Evolutionary conservation across 2,888 invertebrate species (phyloP).

Genomic region (Hemaris fuciformis): DNA sequence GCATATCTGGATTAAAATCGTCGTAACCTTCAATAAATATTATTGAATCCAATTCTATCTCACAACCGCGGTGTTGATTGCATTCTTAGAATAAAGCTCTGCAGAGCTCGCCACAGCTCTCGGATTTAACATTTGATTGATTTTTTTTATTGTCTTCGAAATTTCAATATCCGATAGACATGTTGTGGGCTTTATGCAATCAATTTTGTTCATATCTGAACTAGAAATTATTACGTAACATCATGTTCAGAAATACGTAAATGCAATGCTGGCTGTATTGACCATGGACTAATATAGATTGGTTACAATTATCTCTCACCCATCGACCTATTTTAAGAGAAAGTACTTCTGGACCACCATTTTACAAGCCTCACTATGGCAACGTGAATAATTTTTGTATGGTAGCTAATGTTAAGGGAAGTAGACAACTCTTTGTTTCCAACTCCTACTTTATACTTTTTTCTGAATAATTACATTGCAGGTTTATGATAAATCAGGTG

Average conservation of each 20-base stretch:
- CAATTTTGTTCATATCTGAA: neutral
- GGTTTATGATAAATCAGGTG: too few species aligned
- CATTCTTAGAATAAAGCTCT: slow-evolving; percentile 24
- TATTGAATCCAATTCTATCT: slow-evolving; percentile 35
- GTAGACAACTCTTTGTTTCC: too few species aligned
- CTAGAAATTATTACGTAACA: neutral
- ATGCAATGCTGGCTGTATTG: too few species aligned
- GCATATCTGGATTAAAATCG: slow-evolving; percentile 21
- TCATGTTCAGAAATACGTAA: neutral
- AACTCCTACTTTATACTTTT: too few species aligned
- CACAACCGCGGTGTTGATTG: slow-evolving; percentile 33
- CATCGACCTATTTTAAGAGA: too few species aligned
- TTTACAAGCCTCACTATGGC: too few species aligned
- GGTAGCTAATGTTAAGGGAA: too few species aligned
- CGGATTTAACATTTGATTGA: slow-evolving; percentile 4
- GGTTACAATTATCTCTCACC: too few species aligned
- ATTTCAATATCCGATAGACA: neutral
- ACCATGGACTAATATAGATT: too few species aligned
- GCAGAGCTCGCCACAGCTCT: slow-evolving; percentile 16
- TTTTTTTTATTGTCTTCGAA: neutral
- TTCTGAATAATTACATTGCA: too few species aligned
- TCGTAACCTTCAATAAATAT: slow-evolving; percentile 26
- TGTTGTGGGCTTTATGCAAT: neutral
- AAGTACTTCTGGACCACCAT: too few species aligned
- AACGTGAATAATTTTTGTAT: too few species aligned